Percentiles rank a stretch among this genome's conserved stretches.
Conservation (phyloP, 1,140 invertebrate species). For the Psilanteris sp. region DNA sequence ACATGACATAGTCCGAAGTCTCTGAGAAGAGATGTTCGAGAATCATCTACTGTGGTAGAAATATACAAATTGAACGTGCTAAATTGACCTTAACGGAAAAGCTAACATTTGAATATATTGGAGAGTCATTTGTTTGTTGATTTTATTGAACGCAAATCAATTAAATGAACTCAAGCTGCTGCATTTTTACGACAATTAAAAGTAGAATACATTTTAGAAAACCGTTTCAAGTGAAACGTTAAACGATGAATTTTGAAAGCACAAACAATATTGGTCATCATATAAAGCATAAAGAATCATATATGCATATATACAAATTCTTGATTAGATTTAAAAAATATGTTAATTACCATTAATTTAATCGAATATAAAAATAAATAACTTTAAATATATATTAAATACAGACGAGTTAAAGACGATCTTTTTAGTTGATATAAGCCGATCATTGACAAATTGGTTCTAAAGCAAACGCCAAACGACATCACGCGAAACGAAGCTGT, state of each 20-base stretch:
- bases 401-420: slow-evolving; percentile 46
- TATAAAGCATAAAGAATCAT: no score
- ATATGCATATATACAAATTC: no score
- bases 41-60: slow-evolving; percentile 23
- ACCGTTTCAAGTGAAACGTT: no score
- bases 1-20: slow-evolving; percentile 29
- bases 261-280: no score
- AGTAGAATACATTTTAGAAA: neutral
- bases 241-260: no score
- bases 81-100: slow-evolving; percentile 24
- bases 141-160: slow-evolving; percentile 10
- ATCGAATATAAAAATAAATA: no score
- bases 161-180: neutral
- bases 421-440: slow-evolving; percentile 57
- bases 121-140: neutral
- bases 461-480: slow-evolving; percentile 46
- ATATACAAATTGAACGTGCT: slow-evolving; percentile 37
- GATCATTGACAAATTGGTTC: slow-evolving; percentile 56
- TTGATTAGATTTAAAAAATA: no score
- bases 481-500: slow-evolving; percentile 50
- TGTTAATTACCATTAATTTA: no score
- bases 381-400: no score
- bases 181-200: neutral
- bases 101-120: neutral
- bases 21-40: slow-evolving; percentile 7